Conservation (phyloP, 2,888 invertebrate species). For the Volucella inanis region DNA sequence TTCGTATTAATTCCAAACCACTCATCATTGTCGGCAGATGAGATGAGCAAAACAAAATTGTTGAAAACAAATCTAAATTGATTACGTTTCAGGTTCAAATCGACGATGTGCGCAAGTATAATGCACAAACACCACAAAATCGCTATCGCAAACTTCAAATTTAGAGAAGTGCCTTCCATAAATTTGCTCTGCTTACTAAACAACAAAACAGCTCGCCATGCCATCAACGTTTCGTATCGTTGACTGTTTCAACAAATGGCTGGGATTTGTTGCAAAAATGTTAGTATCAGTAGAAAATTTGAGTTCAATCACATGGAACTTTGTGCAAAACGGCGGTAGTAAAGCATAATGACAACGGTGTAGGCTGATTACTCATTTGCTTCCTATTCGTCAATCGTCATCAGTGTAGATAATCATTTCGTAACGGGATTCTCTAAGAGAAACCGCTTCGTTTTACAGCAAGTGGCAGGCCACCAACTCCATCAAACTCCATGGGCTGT, state of each 20-base stretch:
- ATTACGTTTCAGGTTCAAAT: constrained; percentile 6
- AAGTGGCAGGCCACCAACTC: constrained; percentile 33
- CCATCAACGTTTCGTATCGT: not conserved
- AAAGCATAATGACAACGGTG: constrained; percentile 11
- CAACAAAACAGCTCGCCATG: not conserved
- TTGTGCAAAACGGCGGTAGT: constrained; percentile 2
- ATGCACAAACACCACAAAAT: not conserved
- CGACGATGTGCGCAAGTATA: not conserved
- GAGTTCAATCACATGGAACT: not conserved
- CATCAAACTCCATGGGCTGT: constrained; percentile 1
- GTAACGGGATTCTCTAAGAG: constrained; percentile 60
- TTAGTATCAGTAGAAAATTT: not conserved
- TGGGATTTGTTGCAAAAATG: too few relatives aligned
- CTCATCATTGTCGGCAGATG: not conserved
- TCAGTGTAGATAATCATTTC: constrained; percentile 14
- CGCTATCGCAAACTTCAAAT: constrained; percentile 19
- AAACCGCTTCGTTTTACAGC: constrained; percentile 69
- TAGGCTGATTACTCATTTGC: constrained; percentile 25
- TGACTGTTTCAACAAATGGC: too few relatives aligned
- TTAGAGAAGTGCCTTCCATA: not conserved
- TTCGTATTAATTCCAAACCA: not conserved
- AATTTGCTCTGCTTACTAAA: not conserved
- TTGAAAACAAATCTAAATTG: constrained; percentile 41
- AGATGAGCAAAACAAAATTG: constrained; percentile 40
- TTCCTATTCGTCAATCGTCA: constrained; percentile 1